Percentiles rank a stretch among this genome's conserved stretches.
Conservation (phyloP, 2,888 invertebrate species). For the Conus canariensis region DNA sequence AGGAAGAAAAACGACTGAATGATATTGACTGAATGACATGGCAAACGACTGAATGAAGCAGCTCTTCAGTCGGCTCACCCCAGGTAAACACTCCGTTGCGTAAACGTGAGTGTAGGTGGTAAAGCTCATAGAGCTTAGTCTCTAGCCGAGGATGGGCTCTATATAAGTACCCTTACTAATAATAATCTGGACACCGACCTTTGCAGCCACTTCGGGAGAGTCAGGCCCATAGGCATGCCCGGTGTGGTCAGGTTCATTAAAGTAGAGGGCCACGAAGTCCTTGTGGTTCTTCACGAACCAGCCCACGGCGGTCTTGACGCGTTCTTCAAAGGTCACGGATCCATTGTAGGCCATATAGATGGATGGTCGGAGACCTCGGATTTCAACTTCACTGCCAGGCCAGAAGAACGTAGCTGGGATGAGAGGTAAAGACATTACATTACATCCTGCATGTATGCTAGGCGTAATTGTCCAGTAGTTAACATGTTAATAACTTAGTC, state of each 20-base stretch:
- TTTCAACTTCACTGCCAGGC: constrained; percentile 83
- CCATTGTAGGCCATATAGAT: constrained; percentile 76
- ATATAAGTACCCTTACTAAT: too few species aligned
- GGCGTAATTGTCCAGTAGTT: too few species aligned
- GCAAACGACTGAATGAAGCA: neutral
- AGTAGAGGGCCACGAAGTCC: constrained; percentile 67
- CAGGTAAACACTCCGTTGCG: too few species aligned
- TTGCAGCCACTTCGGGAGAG: constrained; percentile 19
- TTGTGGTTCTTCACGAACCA: constrained; percentile 63
- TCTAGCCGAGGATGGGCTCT: too few species aligned
- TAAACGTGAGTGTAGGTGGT: too few species aligned
- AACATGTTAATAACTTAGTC: too few species aligned
- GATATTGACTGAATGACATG: too few species aligned
- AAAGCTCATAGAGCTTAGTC: too few species aligned
- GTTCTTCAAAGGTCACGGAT: constrained; percentile 80
- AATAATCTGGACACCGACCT: neutral
- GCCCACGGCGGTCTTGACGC: constrained; percentile 82
- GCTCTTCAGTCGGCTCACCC: too few species aligned
- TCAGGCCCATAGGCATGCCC: constrained; percentile 32
- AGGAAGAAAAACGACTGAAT: too few species aligned
- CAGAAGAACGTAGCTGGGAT: constrained; percentile 80
- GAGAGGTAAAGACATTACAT: neutral
- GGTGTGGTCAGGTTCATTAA: constrained; percentile 63
- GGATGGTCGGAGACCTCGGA: constrained; percentile 79
- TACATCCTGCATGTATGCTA: neutral